Evolutionary conservation across 1,140 invertebrate species (phyloP), one percentile per base, ranked within the genome.

Genomic region (Microplitis mediator): DNA sequence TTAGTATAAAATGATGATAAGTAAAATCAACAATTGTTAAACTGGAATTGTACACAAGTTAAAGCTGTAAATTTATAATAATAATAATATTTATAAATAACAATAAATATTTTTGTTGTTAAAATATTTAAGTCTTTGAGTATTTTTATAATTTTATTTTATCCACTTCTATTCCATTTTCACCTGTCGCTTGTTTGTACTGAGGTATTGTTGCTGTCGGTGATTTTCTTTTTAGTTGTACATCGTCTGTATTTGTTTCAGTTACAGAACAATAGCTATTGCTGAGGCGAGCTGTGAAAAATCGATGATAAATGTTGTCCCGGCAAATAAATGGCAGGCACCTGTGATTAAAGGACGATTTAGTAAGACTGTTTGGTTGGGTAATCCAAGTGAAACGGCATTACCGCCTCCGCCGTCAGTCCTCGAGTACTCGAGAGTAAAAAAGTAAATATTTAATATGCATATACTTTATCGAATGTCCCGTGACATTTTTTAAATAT

Each of bases 331-430:
- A 76, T 86, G 82, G 81, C 85, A 85, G 73, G 66, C 82, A 61
- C 84, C 84, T 52, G 80, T 84, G 69, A 81, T 83, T 67, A 86
- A 85, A 71, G 85, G 85, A 62, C 80, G 85, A 31, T 86, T 86
- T 76, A 84, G 80, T 77, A 85, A 85, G 78, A 84, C 80, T 5
- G 83, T 84, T 0, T 84, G 81, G 82, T 31, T 84, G 65, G 84
- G 80, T 65, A 84, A 82, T 81, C 81, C 83, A 51, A 81, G 78
- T 63, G 84, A 85, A 69, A 72, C 76, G 51, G 74, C 79, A 9
- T 45, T 45, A 23, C 75, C 77, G 35, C 79, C 77, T 54, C 78
- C 78, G 56, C 76, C 78, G 31, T 77, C 82, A 35, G 76, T 82
- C 52, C 73, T 79, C 76, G 79, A 80, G 50, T 77, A 71, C 52